phyloP scores from a whole-genome alignment of 2,113 vertebrate genomes.

The Poeciliopsis turrubarensis region DNA sequence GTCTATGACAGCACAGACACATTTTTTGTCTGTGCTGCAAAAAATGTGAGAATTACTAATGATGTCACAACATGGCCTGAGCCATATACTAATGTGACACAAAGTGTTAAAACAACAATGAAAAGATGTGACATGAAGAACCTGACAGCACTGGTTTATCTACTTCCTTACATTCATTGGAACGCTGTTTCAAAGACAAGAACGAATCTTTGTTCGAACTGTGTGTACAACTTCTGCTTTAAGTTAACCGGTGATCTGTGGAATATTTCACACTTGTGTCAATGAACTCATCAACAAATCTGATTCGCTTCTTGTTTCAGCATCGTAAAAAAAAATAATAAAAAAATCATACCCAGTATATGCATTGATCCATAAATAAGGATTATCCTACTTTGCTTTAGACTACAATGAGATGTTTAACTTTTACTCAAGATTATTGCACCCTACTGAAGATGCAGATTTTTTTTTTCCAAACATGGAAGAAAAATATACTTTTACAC shows the following conservation, averaged over 20 bases:
- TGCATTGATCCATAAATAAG: background rate
- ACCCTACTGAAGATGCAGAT: too few relatives aligned
- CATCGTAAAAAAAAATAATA: background rate
- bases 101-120: background rate
- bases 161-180: background rate
- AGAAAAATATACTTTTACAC: too few relatives aligned
- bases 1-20: too few relatives aligned
- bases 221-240: background rate
- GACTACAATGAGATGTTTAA: too few relatives aligned
- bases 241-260: background rate
- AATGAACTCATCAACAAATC: background rate
- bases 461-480: too few relatives aligned
- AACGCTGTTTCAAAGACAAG: background rate
- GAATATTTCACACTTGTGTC: background rate
- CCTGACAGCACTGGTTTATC: background rate
- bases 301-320: background rate
- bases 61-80: background rate
- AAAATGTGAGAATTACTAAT: background rate
- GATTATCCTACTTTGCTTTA: background rate
- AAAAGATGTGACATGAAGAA: background rate
- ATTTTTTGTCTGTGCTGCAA: background rate
- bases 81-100: background rate
- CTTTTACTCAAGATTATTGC: too few relatives aligned
- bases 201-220: background rate
- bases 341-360: background rate